A percentile compares a stretch with the other conserved stretches of the same genome.
Conservation (phyloP, 64 coral and sea anemone species). For the Montipora cactus region DNA sequence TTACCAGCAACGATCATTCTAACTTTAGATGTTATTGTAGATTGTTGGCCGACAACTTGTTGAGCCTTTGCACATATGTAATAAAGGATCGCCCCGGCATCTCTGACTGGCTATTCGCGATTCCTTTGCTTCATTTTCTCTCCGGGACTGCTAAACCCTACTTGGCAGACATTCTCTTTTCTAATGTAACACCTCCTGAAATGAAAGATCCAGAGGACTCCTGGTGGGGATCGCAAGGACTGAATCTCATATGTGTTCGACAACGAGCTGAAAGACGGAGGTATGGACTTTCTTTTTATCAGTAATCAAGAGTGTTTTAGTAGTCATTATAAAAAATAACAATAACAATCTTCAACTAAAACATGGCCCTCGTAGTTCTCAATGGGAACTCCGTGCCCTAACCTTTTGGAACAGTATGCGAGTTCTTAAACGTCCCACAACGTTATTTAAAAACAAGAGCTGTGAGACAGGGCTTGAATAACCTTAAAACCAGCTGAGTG, state of each 20-base stretch:
- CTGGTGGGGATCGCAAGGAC: slow-evolving; percentile 25
- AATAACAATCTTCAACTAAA: too few species aligned
- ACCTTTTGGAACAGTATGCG: too few species aligned
- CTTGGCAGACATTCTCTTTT: background rate
- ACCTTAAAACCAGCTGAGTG: too few species aligned
- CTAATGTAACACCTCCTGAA: background rate
- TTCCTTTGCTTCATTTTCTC: slow-evolving; percentile 30
- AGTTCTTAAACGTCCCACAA: too few species aligned
- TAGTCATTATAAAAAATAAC: too few species aligned
- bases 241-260: background rate
- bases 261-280: background rate
- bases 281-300: background rate
- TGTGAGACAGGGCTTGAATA: too few species aligned
- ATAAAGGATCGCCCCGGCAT: background rate
- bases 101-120: background rate
- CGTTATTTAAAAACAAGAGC: too few species aligned
- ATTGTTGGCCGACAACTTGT: background rate
- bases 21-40: background rate
- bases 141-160: background rate
- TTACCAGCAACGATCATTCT: too few species aligned
- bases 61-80: background rate
- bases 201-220: background rate
- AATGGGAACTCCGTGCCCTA: too few species aligned
- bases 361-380: too few species aligned
- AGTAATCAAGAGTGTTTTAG: too few species aligned